Conservation (phyloP, 1,140 invertebrate species). For the Megalopta genalis region DNA sequence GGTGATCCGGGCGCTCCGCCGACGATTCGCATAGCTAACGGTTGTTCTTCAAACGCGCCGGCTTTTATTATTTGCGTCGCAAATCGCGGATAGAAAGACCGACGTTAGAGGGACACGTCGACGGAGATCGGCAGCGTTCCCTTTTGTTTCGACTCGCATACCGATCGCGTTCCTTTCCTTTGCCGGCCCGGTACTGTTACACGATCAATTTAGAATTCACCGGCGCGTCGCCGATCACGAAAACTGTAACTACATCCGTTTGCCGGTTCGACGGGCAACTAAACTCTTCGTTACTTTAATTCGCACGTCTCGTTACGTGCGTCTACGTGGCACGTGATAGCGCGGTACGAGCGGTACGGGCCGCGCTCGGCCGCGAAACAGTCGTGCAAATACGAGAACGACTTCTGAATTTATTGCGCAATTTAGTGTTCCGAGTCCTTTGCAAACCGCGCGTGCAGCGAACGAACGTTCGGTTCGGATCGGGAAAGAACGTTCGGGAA, state of each 20-base stretch:
- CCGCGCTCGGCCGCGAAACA: constrained; percentile 42
- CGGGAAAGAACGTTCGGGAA: neutral
- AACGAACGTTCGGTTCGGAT: neutral
- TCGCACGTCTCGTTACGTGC: constrained; percentile 49
- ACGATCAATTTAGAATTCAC: constrained; percentile 30
- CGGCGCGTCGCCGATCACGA: constrained; percentile 20
- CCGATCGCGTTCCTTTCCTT: constrained; percentile 24
- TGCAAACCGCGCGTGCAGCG: constrained; percentile 6
- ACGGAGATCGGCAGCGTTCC: neutral
- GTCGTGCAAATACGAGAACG: constrained; percentile 50
- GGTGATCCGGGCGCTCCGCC: neutral
- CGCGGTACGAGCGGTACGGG: constrained; percentile 16
- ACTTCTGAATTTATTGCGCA: constrained; percentile 59
- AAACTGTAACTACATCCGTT: constrained; percentile 39
- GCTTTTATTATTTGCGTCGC: constrained; percentile 3
- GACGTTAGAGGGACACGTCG: neutral
- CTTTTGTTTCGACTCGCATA: constrained; percentile 9
- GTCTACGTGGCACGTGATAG: constrained; percentile 39
- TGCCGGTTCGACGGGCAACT: neutral
- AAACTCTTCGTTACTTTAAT: constrained; percentile 48
- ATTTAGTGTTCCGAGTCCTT: constrained; percentile 37
- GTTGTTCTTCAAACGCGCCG: neutral
- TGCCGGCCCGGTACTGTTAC: constrained; percentile 21
- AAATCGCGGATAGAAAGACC: constrained; percentile 8
- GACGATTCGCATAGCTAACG: neutral